Evolutionary conservation across 1,140 invertebrate genomes (phyloP), one percentile per base, ranked within the genome.

Genomic region (Bombus impatiens): DNA sequence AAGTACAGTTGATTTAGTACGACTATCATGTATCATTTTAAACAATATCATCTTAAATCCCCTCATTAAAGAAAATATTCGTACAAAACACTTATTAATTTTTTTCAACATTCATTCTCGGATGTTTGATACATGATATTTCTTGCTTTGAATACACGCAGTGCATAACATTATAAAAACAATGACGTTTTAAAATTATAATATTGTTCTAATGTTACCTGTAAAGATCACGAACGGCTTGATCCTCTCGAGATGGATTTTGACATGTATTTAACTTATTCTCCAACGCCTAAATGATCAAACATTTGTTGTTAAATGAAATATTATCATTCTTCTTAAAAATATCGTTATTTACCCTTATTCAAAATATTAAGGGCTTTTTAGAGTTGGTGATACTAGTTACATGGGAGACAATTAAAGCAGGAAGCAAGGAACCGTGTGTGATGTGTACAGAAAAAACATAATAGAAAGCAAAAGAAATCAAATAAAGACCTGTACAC

Each of bases 201-300:
- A 85, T 59, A 72, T 87, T 67, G 84, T 67, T 87, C 74, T 87
- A 93, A 90, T 92, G 93, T 95, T 95, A 95, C 95, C 95, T 95
- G 94, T 95, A 95, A 85, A 95, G 90, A 93, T 95, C 95, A 57
- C 94, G 93, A 72, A 95, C 92, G n/a, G 93, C 92, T 91, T 94
- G 95, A 90, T 95, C 95, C 90, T 95, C 95, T 91, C 95, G 90
- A 47, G 94, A 93, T 67, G 94, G 93, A 82, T 95, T 95, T 86
- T 93, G 92, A 87, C 95, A 95, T 68, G 95, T 94, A 81, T 95
- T 95, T 78, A 95, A 88, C 80, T 95, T 95, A 84, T 95, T 95
- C 88, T 95, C 95, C 94, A 95, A 87, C 32, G 95, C 94, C 95
- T 95, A 90, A 79, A 85, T 84, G 86, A 88, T 88, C 76, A 67